phyloP scores from a whole-genome alignment of 2,888 invertebrate species.

The Leptogaster cylindrica region DNA sequence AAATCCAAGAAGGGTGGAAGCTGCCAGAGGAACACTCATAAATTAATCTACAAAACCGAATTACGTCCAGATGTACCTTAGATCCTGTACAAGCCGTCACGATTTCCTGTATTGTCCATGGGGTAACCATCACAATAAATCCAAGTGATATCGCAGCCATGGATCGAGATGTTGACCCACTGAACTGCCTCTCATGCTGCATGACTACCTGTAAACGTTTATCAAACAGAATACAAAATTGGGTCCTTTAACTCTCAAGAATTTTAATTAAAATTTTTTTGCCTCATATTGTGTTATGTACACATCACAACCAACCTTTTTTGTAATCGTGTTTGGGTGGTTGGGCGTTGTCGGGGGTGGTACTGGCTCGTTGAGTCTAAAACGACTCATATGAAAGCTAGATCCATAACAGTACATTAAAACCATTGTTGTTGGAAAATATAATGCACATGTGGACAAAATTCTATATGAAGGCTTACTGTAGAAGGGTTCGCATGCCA shows the following conservation, averaged over 20 bases:
- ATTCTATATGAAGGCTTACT: constrained; percentile 75
- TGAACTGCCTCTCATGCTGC: constrained; percentile 67
- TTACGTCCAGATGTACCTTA: constrained; percentile 66
- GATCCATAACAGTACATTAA: constrained; percentile 91
- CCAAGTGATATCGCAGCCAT: constrained; percentile 92
- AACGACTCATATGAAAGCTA: constrained; percentile 86
- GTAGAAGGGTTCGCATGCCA: constrained; percentile 89
- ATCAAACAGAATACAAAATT: too few relatives aligned
- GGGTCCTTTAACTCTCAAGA: too few relatives aligned
- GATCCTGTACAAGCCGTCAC: constrained; percentile 89
- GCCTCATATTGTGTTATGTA: background rate
- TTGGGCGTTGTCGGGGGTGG: constrained; percentile 62
- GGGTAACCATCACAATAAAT: constrained; percentile 89
- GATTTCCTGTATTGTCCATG: constrained; percentile 90
- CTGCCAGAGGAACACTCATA: constrained; percentile 57
- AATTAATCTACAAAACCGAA: constrained; percentile 7
- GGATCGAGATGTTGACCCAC: constrained; percentile 81
- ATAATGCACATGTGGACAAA: constrained; percentile 84
- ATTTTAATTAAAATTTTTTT: constrained; percentile 30
- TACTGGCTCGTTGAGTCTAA: constrained; percentile 65
- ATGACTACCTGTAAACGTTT: constrained; percentile 17
- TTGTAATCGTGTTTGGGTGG: constrained; percentile 49
- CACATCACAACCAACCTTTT: constrained; percentile 46
- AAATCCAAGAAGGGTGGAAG: constrained; percentile 83
- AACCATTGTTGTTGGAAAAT: constrained; percentile 90